Conservation (phyloP, 2,888 invertebrate species). For the Hemicrepidius hirtus region DNA sequence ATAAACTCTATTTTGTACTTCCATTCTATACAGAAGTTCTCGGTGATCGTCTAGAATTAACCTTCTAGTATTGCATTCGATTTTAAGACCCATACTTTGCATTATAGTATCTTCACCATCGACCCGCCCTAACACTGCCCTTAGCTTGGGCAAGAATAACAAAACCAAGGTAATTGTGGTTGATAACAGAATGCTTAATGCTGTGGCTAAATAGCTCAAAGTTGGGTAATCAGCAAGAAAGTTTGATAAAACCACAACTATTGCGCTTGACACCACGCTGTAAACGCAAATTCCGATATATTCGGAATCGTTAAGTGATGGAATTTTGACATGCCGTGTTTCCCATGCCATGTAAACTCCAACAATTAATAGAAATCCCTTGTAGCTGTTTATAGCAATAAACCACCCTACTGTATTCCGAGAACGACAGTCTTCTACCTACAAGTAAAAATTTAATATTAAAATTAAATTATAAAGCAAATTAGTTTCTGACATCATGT, state of each 20-base stretch:
- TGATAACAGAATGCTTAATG: slow-evolving; percentile 87
- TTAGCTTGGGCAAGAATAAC: slow-evolving; percentile 90
- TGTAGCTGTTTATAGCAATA: slow-evolving; percentile 92
- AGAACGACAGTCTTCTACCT: slow-evolving; percentile 93
- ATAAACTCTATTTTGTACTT: slow-evolving; percentile 94
- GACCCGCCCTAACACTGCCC: slow-evolving; percentile 80
- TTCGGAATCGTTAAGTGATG: slow-evolving; percentile 93
- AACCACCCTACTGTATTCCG: slow-evolving; percentile 92
- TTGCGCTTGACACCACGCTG: slow-evolving; percentile 90
- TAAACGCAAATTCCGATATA: slow-evolving; percentile 96
- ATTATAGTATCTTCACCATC: slow-evolving; percentile 85
- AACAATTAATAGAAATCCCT: slow-evolving; percentile 89
- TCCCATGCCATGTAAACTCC: slow-evolving; percentile 98
- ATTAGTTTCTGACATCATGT: neutral
- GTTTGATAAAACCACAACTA: slow-evolving; percentile 92
- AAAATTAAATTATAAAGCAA: slow-evolving; percentile 60
- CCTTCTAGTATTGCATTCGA: slow-evolving; percentile 89
- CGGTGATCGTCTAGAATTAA: slow-evolving; percentile 80
- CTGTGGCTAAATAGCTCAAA: slow-evolving; percentile 87
- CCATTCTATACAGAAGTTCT: slow-evolving; percentile 89
- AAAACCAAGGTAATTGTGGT: slow-evolving; percentile 91
- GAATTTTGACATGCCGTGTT: slow-evolving; percentile 93
- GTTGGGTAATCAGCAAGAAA: slow-evolving; percentile 89
- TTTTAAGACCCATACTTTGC: slow-evolving; percentile 90
- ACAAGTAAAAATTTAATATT: slow-evolving; percentile 56